phyloP scores from a whole-genome alignment of 2,888 invertebrate species.

The Microctonus hyperodae region DNA sequence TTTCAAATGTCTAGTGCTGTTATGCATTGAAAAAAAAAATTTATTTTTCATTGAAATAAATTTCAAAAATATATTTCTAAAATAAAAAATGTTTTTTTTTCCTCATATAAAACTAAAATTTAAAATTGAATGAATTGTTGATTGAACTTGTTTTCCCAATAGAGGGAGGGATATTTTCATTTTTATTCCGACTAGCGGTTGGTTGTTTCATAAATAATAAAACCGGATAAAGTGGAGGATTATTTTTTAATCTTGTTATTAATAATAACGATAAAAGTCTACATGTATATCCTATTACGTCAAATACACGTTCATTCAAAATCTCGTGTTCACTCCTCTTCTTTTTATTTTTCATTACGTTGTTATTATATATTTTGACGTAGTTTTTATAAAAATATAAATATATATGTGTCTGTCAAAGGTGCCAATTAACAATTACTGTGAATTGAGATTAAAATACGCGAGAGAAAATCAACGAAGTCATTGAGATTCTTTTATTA shows the following conservation, averaged over 20 bases:
- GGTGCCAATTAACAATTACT: constrained; percentile 21
- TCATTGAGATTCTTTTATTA: not conserved
- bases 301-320: not conserved
- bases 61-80: not conserved
- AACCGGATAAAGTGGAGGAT: not conserved
- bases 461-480: constrained; percentile 9
- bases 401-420: not conserved
- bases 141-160: not conserved
- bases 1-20: not conserved
- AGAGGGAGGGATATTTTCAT: too few species aligned
- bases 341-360: too few species aligned
- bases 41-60: not conserved
- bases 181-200: not conserved
- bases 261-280: not conserved
- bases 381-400: not conserved
- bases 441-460: constrained; percentile 8
- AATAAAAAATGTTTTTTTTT: not conserved
- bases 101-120: too few species aligned
- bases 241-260: not conserved
- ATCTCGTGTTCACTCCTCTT: not conserved
- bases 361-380: too few species aligned
- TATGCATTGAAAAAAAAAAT: not conserved
- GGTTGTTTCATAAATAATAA: not conserved
- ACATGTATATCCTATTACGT: not conserved
- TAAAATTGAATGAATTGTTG: not conserved